Evolutionary conservation across 1,140 invertebrate species (phyloP), one percentile per base, ranked within the genome.

Genomic region (Trichonephila clavata): DNA sequence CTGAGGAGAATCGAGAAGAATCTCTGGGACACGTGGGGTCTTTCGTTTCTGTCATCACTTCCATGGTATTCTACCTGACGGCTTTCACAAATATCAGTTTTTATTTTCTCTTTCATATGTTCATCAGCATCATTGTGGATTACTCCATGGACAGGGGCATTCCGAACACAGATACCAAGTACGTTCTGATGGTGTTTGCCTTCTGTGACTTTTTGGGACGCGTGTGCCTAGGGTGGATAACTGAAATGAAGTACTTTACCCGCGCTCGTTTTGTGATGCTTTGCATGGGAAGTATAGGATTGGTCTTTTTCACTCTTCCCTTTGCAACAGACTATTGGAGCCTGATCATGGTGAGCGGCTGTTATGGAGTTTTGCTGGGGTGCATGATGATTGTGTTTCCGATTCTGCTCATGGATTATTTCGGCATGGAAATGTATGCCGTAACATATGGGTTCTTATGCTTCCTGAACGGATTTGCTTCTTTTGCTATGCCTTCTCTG

Each of bases 191-290:
- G 27, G 77, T 50, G 20, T 95, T 94, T 39, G 83, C 94, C 21
- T 13, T 71, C 7, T 57, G 71, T 1, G 95, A 95, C 65, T 88
- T 95, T 27, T 81, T 95, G 20, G 95, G 95, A 68, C 71, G 92
- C 14, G 63, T 94, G 18, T n/a, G 86, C 13, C 32, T 90, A 0
- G 94, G 94, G 7, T 94, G 94, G 94, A 59, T 94, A 18, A 94
- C 94, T 3, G 94, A 94, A 43, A 63, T 77, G 59, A 71, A 92
- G 3, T 94, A 61, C 71, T 10, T 94, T 0, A 94, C 50, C 10
- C 81, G 89, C 21, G 86, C 86, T 27, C 59, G 81, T 32, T 89
- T 94, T 20, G 57, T 94, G 7, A 80, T 90, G 86, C 21, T 94
- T 18, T 27, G 63, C 65, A 88, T 94, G 86, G 24, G 68, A 0